Conservation (phyloP, 2,888 invertebrate genomes). For the Mactromeris polynyma region DNA sequence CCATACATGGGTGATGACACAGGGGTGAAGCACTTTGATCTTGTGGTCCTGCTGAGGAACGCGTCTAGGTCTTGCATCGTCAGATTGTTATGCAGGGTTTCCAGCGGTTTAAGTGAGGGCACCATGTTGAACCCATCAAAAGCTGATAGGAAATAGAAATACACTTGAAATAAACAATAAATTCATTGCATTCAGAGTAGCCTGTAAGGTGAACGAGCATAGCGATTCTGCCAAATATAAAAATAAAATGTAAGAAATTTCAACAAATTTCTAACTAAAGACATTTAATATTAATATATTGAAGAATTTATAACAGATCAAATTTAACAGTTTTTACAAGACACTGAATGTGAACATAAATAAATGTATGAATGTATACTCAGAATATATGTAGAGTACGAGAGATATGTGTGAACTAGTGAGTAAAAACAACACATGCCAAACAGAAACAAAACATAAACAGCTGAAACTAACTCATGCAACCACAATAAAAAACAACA, state of each 20-base stretch:
- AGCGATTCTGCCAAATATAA: neutral
- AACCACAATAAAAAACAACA: neutral
- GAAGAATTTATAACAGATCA: neutral
- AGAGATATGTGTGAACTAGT: too few relatives aligned
- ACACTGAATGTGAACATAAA: neutral
- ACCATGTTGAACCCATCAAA: slow-evolving; percentile 88
- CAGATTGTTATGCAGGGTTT: slow-evolving; percentile 98
- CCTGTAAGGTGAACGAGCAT: too few relatives aligned
- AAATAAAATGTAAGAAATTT: neutral
- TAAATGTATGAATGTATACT: neutral
- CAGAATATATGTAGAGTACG: too few relatives aligned
- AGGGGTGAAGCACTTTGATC: slow-evolving; percentile 80
- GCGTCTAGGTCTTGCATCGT: slow-evolving; percentile 96
- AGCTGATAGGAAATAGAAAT: slow-evolving; percentile 63
- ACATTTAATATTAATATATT: neutral
- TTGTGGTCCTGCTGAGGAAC: slow-evolving; percentile 95
- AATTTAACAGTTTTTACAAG: neutral
- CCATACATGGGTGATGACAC: slow-evolving; percentile 76
- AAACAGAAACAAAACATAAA: neutral
- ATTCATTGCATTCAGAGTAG: too few relatives aligned
- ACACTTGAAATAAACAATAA: too few relatives aligned
- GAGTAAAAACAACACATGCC: too few relatives aligned
- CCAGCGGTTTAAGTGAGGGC: slow-evolving; percentile 97
- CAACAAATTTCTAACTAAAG: neutral
- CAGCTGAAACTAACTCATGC: neutral